Base-by-base conservation (phyloP, 2,797 vertebrate species). In the Cichlasoma orientale region DNA sequence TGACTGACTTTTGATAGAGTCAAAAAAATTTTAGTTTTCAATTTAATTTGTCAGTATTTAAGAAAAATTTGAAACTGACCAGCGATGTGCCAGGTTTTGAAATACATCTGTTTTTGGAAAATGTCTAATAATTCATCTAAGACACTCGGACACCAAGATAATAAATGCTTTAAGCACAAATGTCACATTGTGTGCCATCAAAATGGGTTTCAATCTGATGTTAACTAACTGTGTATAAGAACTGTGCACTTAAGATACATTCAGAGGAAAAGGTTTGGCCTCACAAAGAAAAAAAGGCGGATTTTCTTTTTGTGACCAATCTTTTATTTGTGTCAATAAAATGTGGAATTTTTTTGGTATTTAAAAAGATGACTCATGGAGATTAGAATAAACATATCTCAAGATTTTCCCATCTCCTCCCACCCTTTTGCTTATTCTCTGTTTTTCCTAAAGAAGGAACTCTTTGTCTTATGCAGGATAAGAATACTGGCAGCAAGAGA, bases 381-480 rank as follows among this genome's bases (percentile, higher is more conserved):
- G 19, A 47, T 47, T 18, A 76, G 61, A 75, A 61, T 7, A 52
- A 55, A 58, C 53, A 72, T 58, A 73, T 80, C 58, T 82, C 71
- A 63, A 3, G 82, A 50, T 74, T 71, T 57, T 71, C 25, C 54
- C 27, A 55, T 77, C 31, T 73, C 57, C 41, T 76, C 27, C 56
- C 72, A 85, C 56, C 55, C 70, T 84, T 69, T 79, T 79, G 77
- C 78, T 78, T 72, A 83, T 85, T 90, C 83, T 86, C 75, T 78
- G 79, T 88, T 88, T 86, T 86, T 92, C 89, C 83, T 84, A 85
- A 90, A 91, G 82, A 93, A 93, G 91, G 89, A 87, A 84, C 82
- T 92, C 92, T 92, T 82, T 82, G 87, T 92, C 87, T 83, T 87
- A 74, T 79, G 89, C 88, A 88, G 82, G 58, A 83, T 61, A 73